These are phyloP conservation scores for Tupaia chinensis DNA, from an alignment of 2,113 vertebrate species.

Conservation along the genomic window DNA sequence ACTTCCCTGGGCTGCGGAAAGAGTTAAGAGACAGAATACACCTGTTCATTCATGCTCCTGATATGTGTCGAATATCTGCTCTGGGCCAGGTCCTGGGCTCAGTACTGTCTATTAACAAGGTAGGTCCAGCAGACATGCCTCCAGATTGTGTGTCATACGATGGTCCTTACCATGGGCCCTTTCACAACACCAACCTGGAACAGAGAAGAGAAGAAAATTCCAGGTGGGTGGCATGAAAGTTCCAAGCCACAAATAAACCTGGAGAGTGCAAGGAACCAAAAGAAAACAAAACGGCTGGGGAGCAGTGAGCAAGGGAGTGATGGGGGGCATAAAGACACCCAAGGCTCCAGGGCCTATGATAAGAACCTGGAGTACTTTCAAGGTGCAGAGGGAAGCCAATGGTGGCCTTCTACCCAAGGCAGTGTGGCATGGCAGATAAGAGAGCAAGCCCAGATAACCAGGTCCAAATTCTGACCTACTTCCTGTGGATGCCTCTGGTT, in stretches of 20 bases:
- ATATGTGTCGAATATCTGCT: background rate
- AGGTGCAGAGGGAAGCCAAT: background rate
- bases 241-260: background rate
- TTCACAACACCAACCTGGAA: background rate
- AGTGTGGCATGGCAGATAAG: fast-evolving
- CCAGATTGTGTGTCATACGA: too few relatives aligned
- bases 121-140: background rate
- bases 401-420: fast-evolving
- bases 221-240: background rate
- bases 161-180: too few relatives aligned
- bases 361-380: background rate
- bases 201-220: background rate
- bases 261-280: background rate
- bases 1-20: background rate
- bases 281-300: background rate
- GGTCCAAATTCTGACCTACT: background rate
- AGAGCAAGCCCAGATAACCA: background rate
- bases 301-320: background rate
- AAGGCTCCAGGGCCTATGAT: background rate
- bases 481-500: background rate
- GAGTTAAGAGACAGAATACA: background rate
- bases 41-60: background rate
- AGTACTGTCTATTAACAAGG: background rate
- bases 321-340: too few relatives aligned
- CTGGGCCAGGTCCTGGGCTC: background rate